Conservation (phyloP, 2,888 invertebrate species). For the Pachycephus smyrnensis region DNA sequence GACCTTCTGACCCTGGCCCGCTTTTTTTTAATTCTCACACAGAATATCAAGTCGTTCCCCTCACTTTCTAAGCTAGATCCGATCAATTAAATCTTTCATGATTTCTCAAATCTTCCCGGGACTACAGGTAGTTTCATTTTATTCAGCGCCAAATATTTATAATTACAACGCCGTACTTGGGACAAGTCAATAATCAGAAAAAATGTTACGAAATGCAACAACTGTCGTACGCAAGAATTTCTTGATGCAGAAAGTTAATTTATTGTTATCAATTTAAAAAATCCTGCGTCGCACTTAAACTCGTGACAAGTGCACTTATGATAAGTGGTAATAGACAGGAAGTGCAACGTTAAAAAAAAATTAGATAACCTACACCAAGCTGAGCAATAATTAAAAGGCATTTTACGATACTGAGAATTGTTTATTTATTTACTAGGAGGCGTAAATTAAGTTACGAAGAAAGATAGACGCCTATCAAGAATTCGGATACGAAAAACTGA, state of each 20-base stretch:
- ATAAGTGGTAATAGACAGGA: neutral
- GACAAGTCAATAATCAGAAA: no score
- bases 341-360: neutral
- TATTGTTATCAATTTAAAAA: neutral
- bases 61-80: neutral
- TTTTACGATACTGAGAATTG: neutral
- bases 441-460: neutral
- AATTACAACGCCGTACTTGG: no score
- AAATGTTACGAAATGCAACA: no score
- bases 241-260: neutral
- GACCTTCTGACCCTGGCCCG: neutral
- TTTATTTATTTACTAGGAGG: neutral
- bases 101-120: neutral
- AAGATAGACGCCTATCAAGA: neutral
- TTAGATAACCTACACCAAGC: no score
- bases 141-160: neutral
- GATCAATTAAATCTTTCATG: neutral
- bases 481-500: neutral
- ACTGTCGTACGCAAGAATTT: neutral
- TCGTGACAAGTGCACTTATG: neutral
- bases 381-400: neutral
- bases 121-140: neutral
- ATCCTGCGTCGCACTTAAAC: no score
- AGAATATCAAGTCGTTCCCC: neutral
- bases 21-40: neutral